Percentiles rank a stretch among this genome's conserved stretches.
Evolutionary conservation across 2,113 vertebrate genomes (phyloP).

Genomic region (Hippocampus mohnikei): DNA sequence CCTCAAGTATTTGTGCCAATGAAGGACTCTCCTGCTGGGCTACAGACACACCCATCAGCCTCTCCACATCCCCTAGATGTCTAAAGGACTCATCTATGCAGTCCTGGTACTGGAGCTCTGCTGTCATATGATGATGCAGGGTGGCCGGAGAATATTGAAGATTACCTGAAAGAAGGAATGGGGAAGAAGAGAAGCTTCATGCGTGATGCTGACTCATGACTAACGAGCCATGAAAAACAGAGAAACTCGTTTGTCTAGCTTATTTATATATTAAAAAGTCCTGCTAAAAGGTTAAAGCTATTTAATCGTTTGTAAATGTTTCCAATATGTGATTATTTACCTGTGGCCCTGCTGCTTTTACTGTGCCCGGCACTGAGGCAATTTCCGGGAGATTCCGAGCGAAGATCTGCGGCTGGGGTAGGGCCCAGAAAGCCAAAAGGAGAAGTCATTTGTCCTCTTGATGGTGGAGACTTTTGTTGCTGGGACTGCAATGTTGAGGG

Average conservation of each 20-base stretch:
- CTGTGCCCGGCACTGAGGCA: constrained; percentile 50
- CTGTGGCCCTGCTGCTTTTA: constrained; percentile 20
- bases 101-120: constrained; percentile 86
- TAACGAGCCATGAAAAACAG: neutral
- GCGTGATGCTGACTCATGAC: neutral
- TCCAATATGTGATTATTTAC: constrained; percentile 20
- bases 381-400: constrained; percentile 51
- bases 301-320: neutral
- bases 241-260: no score
- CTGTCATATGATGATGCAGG: constrained; percentile 84
- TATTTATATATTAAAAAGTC: neutral
- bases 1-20: constrained; percentile 91
- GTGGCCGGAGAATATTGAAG: constrained; percentile 83
- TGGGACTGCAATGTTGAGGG: neutral
- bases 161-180: constrained; percentile 61
- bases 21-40: constrained; percentile 91
- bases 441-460: constrained; percentile 32
- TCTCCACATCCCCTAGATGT: constrained; percentile 84
- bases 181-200: neutral
- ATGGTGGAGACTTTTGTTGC: neutral
- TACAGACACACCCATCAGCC: constrained; percentile 81
- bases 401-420: constrained; percentile 50
- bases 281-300: neutral
- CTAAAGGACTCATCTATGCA: constrained; percentile 87
- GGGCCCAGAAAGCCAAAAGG: constrained; percentile 57